Evolutionary conservation across 1,140 invertebrate species (phyloP).

Genomic region (Apis mellifera): Amel_HAv3.1 CM009939.2:11651501-11652000

Average conservation of each 20-base stretch:
- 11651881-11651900: not conserved
- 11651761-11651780: constrained; percentile 39
- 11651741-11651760: constrained; percentile 75
- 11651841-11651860: constrained; percentile 46
- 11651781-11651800: constrained; percentile 2
- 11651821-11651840: constrained; percentile 18
- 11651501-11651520: too few relatives aligned
- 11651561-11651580: not conserved
- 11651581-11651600: constrained; percentile 17
- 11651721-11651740: constrained; percentile 81
- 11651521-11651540: too few relatives aligned
- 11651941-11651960: too few relatives aligned
- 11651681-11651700: constrained; percentile 79
- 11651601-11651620: constrained; percentile 59
- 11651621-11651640: constrained; percentile 74
- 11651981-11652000: too few relatives aligned
- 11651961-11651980: too few relatives aligned
- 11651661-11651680: constrained; percentile 60
- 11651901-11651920: constrained; percentile 19
- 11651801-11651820: not conserved
- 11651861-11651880: constrained; percentile 12
- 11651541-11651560: too few relatives aligned
- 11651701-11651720: constrained; percentile 82
- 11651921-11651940: too few relatives aligned
- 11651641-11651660: constrained; percentile 73